A percentile compares a stretch with the other conserved stretches of the same genome.
These are phyloP conservation scores for Lamprotornis superbus DNA, from an alignment of 2,113 vertebrate species.

Conservation along the genomic window DNA sequence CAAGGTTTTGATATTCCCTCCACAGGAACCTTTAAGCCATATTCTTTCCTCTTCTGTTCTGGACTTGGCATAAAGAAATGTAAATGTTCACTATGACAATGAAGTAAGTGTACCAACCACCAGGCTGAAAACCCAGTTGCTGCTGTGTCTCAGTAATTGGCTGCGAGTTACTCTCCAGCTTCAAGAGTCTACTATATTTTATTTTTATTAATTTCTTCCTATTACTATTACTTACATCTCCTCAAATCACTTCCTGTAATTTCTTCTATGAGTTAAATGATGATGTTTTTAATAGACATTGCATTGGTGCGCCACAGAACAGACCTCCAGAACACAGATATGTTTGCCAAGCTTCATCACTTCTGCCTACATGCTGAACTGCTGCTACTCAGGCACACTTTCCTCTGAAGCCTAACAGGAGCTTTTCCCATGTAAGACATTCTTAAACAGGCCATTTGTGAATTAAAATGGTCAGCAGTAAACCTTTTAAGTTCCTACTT, in stretches of 20 bases:
- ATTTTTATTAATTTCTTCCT: not conserved
- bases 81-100: not conserved
- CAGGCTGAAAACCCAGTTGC: not conserved
- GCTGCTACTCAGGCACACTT: not conserved
- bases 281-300: not conserved
- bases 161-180: not conserved
- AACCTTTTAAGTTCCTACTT: not conserved
- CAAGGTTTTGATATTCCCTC: not conserved
- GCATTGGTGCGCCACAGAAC: not conserved
- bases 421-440: not conserved
- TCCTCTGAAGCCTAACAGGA: not conserved
- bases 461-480: slow-evolving; percentile 2
- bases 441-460: not conserved
- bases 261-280: not conserved
- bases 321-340: not conserved
- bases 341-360: not conserved
- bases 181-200: not conserved
- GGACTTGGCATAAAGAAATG: not conserved
- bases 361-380: not conserved
- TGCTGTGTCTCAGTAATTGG: not conserved
- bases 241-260: not conserved
- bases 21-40: not conserved
- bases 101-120: not conserved
- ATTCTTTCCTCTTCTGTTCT: not conserved
- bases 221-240: not conserved